A percentile compares a stretch with the other conserved stretches of the same genome.
phyloP scores from a whole-genome alignment of 1,140 invertebrate genomes.

The Acromyrmex charruanus region DNA sequence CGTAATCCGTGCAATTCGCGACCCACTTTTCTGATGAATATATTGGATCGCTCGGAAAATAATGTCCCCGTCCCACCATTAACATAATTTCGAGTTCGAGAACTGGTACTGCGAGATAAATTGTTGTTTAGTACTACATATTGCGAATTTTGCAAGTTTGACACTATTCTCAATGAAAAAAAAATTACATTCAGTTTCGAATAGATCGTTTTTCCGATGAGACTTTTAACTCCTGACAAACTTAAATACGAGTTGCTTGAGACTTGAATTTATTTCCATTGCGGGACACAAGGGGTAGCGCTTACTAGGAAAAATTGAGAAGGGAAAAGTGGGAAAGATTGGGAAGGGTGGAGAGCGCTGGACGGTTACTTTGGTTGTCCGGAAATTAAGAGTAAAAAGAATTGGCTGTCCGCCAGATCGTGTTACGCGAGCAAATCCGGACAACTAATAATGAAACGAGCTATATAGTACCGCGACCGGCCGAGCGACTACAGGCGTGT shows the following conservation, averaged over 20 bases:
- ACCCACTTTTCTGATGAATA: slow-evolving; percentile 42
- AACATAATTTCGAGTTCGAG: slow-evolving; percentile 23
- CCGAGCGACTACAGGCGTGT: slow-evolving; percentile 57
- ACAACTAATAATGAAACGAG: slow-evolving; percentile 78
- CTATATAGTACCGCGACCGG: slow-evolving; percentile 52
- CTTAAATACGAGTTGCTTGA: slow-evolving; percentile 33
- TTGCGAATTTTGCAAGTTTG: background rate
- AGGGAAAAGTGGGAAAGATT: slow-evolving; percentile 22
- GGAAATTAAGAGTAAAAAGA: slow-evolving; percentile 74
- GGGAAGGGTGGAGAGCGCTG: slow-evolving; percentile 1
- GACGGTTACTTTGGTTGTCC: slow-evolving; percentile 58
- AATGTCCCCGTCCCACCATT: slow-evolving; percentile 1
- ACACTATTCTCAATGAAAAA: background rate
- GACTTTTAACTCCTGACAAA: background rate
- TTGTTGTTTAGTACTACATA: background rate
- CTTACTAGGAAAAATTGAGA: slow-evolving; percentile 41
- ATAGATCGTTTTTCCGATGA: background rate
- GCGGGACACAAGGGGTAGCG: background rate
- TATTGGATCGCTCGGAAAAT: slow-evolving; percentile 43
- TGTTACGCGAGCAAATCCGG: slow-evolving; percentile 71
- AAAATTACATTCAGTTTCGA: slow-evolving; percentile 4
- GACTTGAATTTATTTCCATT: slow-evolving; percentile 35
- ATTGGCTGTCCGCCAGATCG: slow-evolving; percentile 76
- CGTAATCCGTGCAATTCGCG: slow-evolving; percentile 36
- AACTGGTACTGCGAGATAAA: background rate